These are phyloP conservation scores for Umimayanthus kanabou DNA, from an alignment of 92 coral and sea anemone species.

Conservation along the genomic window DNA sequence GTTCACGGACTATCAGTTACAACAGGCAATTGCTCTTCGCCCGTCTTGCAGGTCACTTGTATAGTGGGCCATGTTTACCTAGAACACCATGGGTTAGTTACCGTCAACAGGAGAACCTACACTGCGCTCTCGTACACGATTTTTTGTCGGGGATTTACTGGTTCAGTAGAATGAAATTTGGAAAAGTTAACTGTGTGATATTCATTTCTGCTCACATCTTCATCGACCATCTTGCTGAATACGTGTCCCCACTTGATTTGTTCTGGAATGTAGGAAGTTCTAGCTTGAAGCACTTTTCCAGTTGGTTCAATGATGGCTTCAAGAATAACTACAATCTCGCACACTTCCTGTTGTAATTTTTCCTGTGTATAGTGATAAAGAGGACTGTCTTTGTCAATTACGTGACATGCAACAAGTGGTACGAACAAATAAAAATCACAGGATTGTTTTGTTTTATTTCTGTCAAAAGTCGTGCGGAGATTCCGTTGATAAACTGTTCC, in stretches of 20 bases:
- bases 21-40: too few relatives aligned
- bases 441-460: slow-evolving; percentile 41
- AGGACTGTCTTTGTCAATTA: slow-evolving; percentile 93
- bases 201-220: slow-evolving; percentile 49
- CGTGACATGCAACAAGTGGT: slow-evolving; percentile 76
- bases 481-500: slow-evolving; percentile 61
- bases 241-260: slow-evolving; percentile 94
- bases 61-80: too few relatives aligned
- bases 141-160: slow-evolving; percentile 13
- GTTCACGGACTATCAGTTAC: too few relatives aligned
- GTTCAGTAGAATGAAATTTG: slow-evolving; percentile 65
- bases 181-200: slow-evolving; percentile 73
- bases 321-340: slow-evolving; percentile 79
- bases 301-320: slow-evolving; percentile 93
- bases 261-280: slow-evolving; percentile 76
- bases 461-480: slow-evolving; percentile 79
- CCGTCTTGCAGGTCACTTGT: too few relatives aligned
- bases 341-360: slow-evolving; percentile 51
- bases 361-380: slow-evolving; percentile 69
- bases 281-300: slow-evolving; percentile 87
- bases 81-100: too few relatives aligned
- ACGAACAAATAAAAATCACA: slow-evolving; percentile 66
- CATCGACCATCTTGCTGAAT: slow-evolving; percentile 65
- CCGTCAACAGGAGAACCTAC: too few relatives aligned
- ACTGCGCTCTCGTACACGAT: background rate